These are phyloP conservation scores for Limenitis camilla DNA, from an alignment of 2,888 invertebrate species.

Conservation along the genomic window DNA sequence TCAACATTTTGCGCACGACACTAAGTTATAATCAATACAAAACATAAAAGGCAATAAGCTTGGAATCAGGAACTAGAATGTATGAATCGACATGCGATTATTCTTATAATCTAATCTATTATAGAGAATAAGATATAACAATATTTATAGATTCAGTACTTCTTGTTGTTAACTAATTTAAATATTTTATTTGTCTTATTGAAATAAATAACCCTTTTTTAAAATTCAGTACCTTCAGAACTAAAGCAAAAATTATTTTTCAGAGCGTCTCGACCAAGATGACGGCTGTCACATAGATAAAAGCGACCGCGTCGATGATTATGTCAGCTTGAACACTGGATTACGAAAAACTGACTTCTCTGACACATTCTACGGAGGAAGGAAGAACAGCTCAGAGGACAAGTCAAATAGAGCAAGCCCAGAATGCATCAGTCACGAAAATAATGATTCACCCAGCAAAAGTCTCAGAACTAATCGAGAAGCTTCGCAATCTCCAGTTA, in stretches of 20 bases:
- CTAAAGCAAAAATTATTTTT: constrained; percentile 27
- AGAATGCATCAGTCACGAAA: constrained; percentile 56
- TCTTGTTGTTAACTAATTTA: not conserved
- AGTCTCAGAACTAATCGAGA: constrained; percentile 58
- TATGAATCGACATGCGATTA: constrained; percentile 9
- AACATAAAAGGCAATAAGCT: constrained; percentile 12
- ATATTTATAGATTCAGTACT: constrained; percentile 1
- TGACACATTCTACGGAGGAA: constrained; percentile 75
- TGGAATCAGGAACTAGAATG: constrained; percentile 22
- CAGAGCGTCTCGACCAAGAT: constrained; percentile 79
- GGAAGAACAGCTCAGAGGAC: constrained; percentile 61
- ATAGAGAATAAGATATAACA: constrained; percentile 8
- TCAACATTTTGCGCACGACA: constrained; percentile 19
- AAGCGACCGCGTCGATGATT: constrained; percentile 64
- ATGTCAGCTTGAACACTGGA: constrained; percentile 80
- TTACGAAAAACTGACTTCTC: constrained; percentile 81
- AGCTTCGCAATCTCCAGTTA: constrained; percentile 50
- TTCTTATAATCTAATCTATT: constrained; percentile 15
- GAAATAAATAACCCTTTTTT: too few relatives aligned
- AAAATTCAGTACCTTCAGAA: too few relatives aligned
- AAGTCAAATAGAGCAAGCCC: constrained; percentile 60
- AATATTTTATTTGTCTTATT: not conserved
- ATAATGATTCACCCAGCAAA: constrained; percentile 61
- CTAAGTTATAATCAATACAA: constrained; percentile 2
- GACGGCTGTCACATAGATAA: constrained; percentile 61